Evolutionary conservation across 2,888 invertebrate genomes (phyloP).

Genomic region (Petrolisthes manimaculis): DNA sequence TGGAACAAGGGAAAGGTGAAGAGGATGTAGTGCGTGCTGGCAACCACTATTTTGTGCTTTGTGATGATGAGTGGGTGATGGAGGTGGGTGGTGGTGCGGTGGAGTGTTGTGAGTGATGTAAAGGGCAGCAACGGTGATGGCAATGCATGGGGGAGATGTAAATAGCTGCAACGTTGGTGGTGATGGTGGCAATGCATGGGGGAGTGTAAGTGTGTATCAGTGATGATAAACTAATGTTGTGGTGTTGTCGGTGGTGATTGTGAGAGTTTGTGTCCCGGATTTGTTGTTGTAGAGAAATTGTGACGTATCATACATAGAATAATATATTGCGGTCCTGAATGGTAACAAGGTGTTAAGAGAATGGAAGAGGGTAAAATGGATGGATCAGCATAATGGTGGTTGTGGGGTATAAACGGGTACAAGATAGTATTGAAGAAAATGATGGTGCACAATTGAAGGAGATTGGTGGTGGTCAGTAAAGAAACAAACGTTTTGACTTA

Average conservation of each 20-base stretch:
- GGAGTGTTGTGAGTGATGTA: not conserved
- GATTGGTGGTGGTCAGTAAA: too few relatives aligned
- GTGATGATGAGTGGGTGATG: not conserved
- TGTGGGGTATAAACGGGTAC: too few relatives aligned
- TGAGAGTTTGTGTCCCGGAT: too few relatives aligned
- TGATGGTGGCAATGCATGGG: not conserved
- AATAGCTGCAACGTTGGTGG: not conserved
- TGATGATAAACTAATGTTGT: not conserved
- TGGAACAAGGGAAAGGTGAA: not conserved
- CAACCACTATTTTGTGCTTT: not conserved
- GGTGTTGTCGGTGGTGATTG: not conserved
- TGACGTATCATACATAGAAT: too few relatives aligned
- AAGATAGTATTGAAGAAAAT: too few relatives aligned
- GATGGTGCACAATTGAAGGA: too few relatives aligned
- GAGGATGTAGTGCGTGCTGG: not conserved
- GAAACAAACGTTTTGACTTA: too few relatives aligned
- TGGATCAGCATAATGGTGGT: too few relatives aligned
- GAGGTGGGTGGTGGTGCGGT: not conserved
- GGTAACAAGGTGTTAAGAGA: too few relatives aligned
- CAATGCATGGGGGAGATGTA: not conserved
- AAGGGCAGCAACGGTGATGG: not conserved
- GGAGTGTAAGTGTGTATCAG: not conserved
- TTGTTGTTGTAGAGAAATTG: too few relatives aligned
- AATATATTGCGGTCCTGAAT: too few relatives aligned
- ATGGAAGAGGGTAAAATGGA: too few relatives aligned